Evolutionary conservation across 2,797 vertebrate genomes (phyloP), one percentile per base, ranked within the genome.

Genomic region (Crenichthys baileyi): DNA sequence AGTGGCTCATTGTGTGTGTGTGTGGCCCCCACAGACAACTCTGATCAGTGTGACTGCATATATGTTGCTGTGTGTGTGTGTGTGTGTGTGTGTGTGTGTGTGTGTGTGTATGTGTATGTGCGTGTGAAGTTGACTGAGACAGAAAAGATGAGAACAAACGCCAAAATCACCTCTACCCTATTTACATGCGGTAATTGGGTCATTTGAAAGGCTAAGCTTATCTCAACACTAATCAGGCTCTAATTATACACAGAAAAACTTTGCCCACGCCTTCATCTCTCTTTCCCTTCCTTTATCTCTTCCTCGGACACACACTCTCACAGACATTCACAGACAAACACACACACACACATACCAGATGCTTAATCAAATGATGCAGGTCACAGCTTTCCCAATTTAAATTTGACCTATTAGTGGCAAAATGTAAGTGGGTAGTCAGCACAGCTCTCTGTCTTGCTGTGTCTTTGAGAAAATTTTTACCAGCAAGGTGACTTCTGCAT

Each of bases 121-220:
- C 73, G 24, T 53, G 48, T n/a, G 61, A 58, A 70, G 29, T 77
- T 39, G 79, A 67, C 20, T 24, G 39, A 50, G 77, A 76, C 67
- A 67, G 75, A 56, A 76, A 76, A 61, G 71, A 65, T 76, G 77
- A 70, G 65, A 83, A 76, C 83, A 78, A 88, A 88, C 12, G 71
- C 85, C 85, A 89, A 94, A 90, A 93, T 91, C 91, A 93, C 90
- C 90, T 85, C 86, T 87, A 86, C 86, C 90, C 89, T 91, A 87
- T 93, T 91, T 91, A 89, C 87, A 88, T 91, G 83, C 72, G 76
- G 87, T 94, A 93, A 94, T 93, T 94, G 93, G 93, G 92, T 93
- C 92, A 92, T 94, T 94, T 93, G 88, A 92, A 92, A 93, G 94
- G 92, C 89, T 91, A 88, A 93, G 92, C 90, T 89, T 91, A 93